A percentile compares a stretch with the other conserved stretches of the same genome.
These are phyloP conservation scores for Laspeyria flexula DNA, from an alignment of 2,888 invertebrate genomes.

Conservation along the genomic window DNA sequence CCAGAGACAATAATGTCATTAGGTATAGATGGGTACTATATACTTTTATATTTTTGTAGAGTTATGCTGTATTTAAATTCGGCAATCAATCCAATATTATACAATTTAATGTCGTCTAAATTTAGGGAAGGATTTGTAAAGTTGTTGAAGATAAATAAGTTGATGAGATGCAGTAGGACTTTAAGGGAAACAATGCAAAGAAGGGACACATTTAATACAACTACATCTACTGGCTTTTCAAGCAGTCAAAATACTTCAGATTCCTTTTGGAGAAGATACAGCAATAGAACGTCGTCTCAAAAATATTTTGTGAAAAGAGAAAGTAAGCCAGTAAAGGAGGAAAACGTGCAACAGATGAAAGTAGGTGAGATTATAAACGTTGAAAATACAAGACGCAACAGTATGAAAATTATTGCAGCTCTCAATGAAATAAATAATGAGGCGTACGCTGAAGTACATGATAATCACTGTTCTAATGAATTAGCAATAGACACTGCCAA, in stretches of 20 bases:
- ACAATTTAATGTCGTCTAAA: constrained; percentile 96
- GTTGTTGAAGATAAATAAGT: constrained; percentile 83
- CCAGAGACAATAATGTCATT: constrained; percentile 88
- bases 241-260: constrained; percentile 87
- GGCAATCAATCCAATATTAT: constrained; percentile 95
- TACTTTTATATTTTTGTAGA: constrained; percentile 93
- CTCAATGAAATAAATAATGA: constrained; percentile 68
- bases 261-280: constrained; percentile 88
- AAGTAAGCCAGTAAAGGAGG: constrained; percentile 70
- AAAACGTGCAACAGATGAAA: constrained; percentile 69
- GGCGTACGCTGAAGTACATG: constrained; percentile 61
- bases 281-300: constrained; percentile 80
- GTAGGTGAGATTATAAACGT: constrained; percentile 78
- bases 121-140: constrained; percentile 93
- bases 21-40: constrained; percentile 93
- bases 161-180: constrained; percentile 75
- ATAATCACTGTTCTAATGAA: constrained; percentile 51
- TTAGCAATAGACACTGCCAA: constrained; percentile 53
- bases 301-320: constrained; percentile 70
- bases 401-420: constrained; percentile 79
- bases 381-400: constrained; percentile 78
- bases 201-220: constrained; percentile 88
- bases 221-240: constrained; percentile 87
- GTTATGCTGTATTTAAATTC: constrained; percentile 96
- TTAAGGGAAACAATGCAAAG: constrained; percentile 86